Evolutionary conservation across 2,888 invertebrate genomes (phyloP).

Genomic region (Andrena haemorrhoa): DNA sequence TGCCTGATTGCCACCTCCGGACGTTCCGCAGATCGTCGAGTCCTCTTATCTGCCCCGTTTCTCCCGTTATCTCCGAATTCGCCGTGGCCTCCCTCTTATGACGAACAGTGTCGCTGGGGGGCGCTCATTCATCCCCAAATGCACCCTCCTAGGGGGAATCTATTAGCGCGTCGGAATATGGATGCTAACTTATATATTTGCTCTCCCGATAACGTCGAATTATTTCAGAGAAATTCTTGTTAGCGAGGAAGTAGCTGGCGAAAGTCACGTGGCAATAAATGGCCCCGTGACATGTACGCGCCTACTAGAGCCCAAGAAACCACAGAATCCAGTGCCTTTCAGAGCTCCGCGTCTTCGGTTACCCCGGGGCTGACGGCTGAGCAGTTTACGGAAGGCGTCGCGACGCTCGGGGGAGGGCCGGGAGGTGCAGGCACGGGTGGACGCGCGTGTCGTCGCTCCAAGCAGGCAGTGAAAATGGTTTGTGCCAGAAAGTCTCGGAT

Average conservation of each 20-base stretch:
- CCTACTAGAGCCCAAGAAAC: too few species aligned
- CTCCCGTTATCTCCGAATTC: conserved; percentile 69
- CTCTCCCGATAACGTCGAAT: conserved; percentile 74
- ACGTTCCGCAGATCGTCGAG: conserved; percentile 70
- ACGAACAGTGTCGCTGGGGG: conserved; percentile 80
- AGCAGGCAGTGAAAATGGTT: conserved; percentile 74
- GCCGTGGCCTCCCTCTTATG: conserved; percentile 67
- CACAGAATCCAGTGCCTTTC: too few species aligned
- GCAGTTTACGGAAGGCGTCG: conserved; percentile 71
- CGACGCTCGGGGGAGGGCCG: conserved; percentile 39
- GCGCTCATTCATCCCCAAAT: conserved; percentile 80
- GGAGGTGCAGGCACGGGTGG: conserved; percentile 44
- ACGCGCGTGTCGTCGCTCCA: conserved; percentile 73
- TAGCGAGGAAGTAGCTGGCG: background rate
- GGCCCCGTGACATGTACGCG: too few species aligned
- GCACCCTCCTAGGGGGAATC: conserved; percentile 76
- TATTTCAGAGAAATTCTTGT: conserved; percentile 37
- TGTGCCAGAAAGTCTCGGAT: conserved; percentile 78
- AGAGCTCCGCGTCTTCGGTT: background rate
- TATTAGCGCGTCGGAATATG: conserved; percentile 72
- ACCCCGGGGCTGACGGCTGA: conserved; percentile 43
- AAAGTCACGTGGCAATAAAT: background rate
- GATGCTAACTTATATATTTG: conserved; percentile 78
- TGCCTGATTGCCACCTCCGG: conserved; percentile 73
- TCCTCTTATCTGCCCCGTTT: conserved; percentile 75